Evolutionary conservation across 2,113 vertebrate species (phyloP).

Genomic region (Naja naja): DNA sequence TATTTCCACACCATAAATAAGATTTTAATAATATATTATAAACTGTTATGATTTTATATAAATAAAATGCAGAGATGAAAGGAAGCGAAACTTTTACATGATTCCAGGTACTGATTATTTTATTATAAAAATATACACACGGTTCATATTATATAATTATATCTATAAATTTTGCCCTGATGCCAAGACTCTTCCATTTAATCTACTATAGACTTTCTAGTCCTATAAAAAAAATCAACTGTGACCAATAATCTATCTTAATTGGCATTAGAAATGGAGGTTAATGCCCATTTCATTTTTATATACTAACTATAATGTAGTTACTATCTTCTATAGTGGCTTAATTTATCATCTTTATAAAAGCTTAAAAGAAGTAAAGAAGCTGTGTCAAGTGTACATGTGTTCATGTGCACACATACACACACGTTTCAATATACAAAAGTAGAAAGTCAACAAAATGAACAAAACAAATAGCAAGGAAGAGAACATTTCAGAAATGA

Average conservation of each 20-base stretch:
- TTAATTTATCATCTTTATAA: neutral
- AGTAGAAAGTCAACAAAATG: neutral
- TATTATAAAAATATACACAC: neutral
- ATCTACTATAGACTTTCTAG: neutral
- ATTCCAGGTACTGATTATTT: neutral
- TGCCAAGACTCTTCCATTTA: neutral
- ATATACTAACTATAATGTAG: neutral
- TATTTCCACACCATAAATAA: neutral
- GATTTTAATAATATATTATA: neutral
- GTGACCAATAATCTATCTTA: neutral
- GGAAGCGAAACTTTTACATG: neutral
- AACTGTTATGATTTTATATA: neutral
- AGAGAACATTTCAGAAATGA: neutral
- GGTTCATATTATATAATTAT: neutral
- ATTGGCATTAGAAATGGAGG: neutral
- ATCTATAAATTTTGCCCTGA: neutral
- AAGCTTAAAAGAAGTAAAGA: neutral
- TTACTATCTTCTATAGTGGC: neutral
- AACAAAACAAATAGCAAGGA: neutral
- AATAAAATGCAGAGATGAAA: neutral
- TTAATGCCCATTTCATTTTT: neutral
- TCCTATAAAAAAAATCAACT: neutral
- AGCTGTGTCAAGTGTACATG: neutral
- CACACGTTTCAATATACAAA: neutral
- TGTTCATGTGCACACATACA: neutral